phyloP scores from a whole-genome alignment of 2,797 vertebrate species.

The Podargus strigoides region DNA sequence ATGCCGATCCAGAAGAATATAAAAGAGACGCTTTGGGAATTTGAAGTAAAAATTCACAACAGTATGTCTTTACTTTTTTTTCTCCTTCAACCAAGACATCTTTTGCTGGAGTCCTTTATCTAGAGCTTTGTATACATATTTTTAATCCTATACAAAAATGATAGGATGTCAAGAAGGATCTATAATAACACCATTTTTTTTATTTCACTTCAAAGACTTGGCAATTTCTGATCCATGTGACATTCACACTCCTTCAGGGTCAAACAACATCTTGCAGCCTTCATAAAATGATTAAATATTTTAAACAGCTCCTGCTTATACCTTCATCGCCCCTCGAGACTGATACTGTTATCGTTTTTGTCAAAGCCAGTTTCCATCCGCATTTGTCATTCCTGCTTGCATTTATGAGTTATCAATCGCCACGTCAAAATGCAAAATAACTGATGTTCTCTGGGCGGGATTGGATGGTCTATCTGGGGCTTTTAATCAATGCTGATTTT shows the following conservation, averaged over 20 bases:
- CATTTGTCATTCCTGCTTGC: constrained; percentile 98
- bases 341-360: constrained; percentile 99
- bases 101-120: constrained; percentile 75
- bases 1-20: constrained; percentile 67
- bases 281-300: constrained; percentile 99
- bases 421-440: constrained; percentile 99
- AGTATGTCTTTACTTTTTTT: constrained; percentile 66
- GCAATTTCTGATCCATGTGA: constrained; percentile 96
- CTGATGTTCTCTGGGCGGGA: constrained; percentile 97
- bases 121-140: constrained; percentile 85
- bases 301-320: constrained; percentile 97
- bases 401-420: constrained; percentile 99
- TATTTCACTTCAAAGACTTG: constrained; percentile 96
- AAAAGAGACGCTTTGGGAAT: constrained; percentile 71
- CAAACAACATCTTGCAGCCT: constrained; percentile 97
- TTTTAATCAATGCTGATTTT: constrained; percentile 99
- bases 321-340: constrained; percentile 93
- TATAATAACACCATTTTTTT: constrained; percentile 85
- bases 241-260: constrained; percentile 99
- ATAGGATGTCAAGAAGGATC: constrained; percentile 86
- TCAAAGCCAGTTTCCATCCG: constrained; percentile 98
- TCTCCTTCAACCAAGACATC: constrained; percentile 73
- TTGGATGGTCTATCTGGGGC: constrained; percentile 98
- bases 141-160: constrained; percentile 86
- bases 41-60: constrained; percentile 71